Base-by-base conservation (phyloP, 2,888 invertebrate species). In the Platycheirus albimanus region DNA sequence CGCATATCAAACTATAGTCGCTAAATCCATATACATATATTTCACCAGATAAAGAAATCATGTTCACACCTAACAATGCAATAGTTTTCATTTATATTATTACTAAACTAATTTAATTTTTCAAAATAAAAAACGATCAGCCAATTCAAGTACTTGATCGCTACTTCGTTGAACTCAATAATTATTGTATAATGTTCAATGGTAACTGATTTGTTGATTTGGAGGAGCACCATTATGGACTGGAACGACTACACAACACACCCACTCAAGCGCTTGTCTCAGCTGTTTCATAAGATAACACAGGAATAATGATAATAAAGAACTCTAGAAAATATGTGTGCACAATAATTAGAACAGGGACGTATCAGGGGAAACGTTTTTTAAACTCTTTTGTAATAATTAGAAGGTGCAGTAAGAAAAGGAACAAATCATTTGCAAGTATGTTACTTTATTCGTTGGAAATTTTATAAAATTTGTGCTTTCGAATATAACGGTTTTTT, bases 11-110 rank as follows among this genome's bases (percentile, higher is more conserved):
- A 41, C 10, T 58, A 41, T 28, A n/a, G n/a, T n/a, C n/a, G n/a
- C n/a, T n/a, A n/a, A n/a, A 24, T 10, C 19, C n/a, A 8, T 33
- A 6, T 1, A 1, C 41, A 41, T 58, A 15, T 41, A 41, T 41
- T 41, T 41, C 56, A 28, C 15, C 4, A 58, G 56, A 58, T 58
- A 58, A 58, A 58, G 56, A 41, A 58, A 58, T 58, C 24, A 58
- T n/a, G 1, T 33, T 52, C 10, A 24, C 15, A 24, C 15, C 15
- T 33, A 19, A 56, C n/a, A 41, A 11, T 51, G 28, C 51, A 24
- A 54, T 54, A 54, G 33, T 54, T 17, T 54, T 8, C 30, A 33
- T 52, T n/a, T n/a, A n/a, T n/a, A n/a, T n/a, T n/a, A n/a, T n/a
- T n/a, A n/a, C n/a, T n/a, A 33, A 8, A 19, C 4, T 41, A 15